Percentiles rank a stretch among this genome's conserved stretches.
Evolutionary conservation across 37 sponge, comb jelly and placozoan genomes (phyloP).

Genomic region (Bolinopsis microptera): DNA sequence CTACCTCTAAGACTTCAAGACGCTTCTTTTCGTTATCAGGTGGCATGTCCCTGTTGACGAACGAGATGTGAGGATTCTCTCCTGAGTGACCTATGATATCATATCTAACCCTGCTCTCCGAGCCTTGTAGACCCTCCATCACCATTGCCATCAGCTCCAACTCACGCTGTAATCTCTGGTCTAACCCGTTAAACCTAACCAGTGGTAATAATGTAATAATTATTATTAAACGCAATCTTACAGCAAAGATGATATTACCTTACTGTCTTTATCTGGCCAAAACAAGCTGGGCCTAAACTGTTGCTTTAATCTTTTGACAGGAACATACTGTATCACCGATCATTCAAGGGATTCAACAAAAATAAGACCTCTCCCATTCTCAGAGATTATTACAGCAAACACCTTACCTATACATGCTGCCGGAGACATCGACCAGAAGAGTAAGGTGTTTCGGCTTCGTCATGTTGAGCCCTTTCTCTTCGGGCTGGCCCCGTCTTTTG

Average conservation of each 20-base stretch:
- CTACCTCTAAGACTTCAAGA: slow-evolving; percentile 79
- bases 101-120: background rate
- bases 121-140: slow-evolving; percentile 82
- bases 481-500: slow-evolving; percentile 79
- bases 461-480: slow-evolving; percentile 69
- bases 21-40: slow-evolving; percentile 87
- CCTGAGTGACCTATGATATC: slow-evolving; percentile 91
- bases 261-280: too few relatives aligned
- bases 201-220: too few relatives aligned
- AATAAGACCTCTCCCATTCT: too few relatives aligned
- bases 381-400: background rate
- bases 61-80: slow-evolving; percentile 77
- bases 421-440: slow-evolving; percentile 90
- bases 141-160: slow-evolving; percentile 84
- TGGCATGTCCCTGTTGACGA: slow-evolving; percentile 68
- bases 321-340: too few relatives aligned
- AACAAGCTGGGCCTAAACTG: too few relatives aligned
- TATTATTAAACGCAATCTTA: too few relatives aligned
- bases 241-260: too few relatives aligned
- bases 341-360: too few relatives aligned
- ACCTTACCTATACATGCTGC: slow-evolving; percentile 82
- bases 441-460: slow-evolving; percentile 73
- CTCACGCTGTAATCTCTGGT: slow-evolving; percentile 81
- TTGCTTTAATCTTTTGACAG: too few relatives aligned
- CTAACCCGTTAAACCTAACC: slow-evolving; percentile 83